Percentiles rank a stretch among this genome's conserved stretches.
Conservation (phyloP, 1,140 invertebrate genomes). For the Trichogramma pretiosum region DNA sequence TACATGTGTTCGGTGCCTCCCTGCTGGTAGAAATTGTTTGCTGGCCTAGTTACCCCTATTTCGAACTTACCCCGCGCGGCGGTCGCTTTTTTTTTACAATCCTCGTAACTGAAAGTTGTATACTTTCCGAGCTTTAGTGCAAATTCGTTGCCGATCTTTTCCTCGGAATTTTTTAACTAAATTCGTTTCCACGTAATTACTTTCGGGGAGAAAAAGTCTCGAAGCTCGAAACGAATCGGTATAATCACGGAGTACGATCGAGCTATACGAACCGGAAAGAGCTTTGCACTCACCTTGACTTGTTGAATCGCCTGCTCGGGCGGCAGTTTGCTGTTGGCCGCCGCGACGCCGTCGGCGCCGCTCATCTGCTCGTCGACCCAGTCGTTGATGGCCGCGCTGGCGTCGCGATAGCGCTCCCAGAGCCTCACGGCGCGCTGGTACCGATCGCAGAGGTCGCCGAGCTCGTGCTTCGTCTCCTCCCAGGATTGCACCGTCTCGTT, state of each 20-base stretch:
- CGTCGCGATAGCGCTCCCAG: conserved; percentile 68
- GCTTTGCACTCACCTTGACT: conserved; percentile 60
- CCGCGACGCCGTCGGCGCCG: conserved; percentile 51
- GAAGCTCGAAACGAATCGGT: too few species aligned
- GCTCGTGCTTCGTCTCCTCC: conserved; percentile 62
- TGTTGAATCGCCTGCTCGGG: conserved; percentile 53
- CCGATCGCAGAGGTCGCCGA: conserved; percentile 63
- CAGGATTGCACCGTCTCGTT: conserved; percentile 66
- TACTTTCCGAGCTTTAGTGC: too few species aligned
- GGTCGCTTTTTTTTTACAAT: too few species aligned
- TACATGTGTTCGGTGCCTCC: background rate
- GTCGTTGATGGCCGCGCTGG: conserved; percentile 60
- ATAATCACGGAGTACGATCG: too few species aligned
- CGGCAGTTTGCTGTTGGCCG: too few species aligned
- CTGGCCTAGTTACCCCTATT: conserved; percentile 3
- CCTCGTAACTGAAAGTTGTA: too few species aligned
- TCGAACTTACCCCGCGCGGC: too few species aligned
- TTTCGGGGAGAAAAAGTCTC: too few species aligned
- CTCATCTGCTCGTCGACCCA: conserved; percentile 64
- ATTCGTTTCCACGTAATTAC: too few species aligned
- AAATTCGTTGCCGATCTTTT: too few species aligned
- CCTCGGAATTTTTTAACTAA: too few species aligned
- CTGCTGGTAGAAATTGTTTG: conserved; percentile 1
- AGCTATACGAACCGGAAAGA: too few species aligned
- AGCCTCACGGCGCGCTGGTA: conserved; percentile 65